Percentiles rank a stretch among this genome's conserved stretches.
phyloP scores from a whole-genome alignment of 92 coral and sea anemone species.

The Porites cylindrica region DNA sequence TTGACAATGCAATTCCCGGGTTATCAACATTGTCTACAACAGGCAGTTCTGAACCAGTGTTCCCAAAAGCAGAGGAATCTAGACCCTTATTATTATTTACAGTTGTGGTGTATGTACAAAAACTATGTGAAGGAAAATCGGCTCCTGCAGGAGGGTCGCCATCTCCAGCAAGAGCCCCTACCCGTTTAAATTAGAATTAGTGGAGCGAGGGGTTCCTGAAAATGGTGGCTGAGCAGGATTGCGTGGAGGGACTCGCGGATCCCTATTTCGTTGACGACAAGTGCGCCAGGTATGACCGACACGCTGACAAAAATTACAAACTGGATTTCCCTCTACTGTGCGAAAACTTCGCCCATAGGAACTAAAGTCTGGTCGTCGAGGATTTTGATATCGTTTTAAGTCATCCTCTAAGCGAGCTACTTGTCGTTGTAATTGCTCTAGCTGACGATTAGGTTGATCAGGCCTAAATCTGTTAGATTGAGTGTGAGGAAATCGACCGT shows the following conservation, averaged over 20 bases:
- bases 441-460: background rate
- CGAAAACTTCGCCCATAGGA: conserved; percentile 16
- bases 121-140: background rate
- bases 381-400: background rate
- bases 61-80: background rate
- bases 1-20: background rate
- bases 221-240: background rate
- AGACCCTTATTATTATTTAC: background rate
- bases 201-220: background rate
- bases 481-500: background rate
- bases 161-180: conserved; percentile 24
- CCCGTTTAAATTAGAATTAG: conserved; percentile 9
- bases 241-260: background rate
- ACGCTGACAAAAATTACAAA: conserved; percentile 38
- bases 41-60: background rate
- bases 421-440: background rate
- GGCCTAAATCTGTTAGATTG: background rate
- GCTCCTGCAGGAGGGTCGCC: background rate
- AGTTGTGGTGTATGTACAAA: background rate
- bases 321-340: conserved; percentile 30
- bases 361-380: background rate
- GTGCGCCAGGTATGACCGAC: conserved; percentile 30
- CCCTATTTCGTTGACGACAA: conserved; percentile 6
- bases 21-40: background rate
- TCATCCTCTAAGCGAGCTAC: background rate